Evolutionary conservation across 2,797 vertebrate genomes (phyloP).

Genomic region (Hylomyscus alleni): DNA sequence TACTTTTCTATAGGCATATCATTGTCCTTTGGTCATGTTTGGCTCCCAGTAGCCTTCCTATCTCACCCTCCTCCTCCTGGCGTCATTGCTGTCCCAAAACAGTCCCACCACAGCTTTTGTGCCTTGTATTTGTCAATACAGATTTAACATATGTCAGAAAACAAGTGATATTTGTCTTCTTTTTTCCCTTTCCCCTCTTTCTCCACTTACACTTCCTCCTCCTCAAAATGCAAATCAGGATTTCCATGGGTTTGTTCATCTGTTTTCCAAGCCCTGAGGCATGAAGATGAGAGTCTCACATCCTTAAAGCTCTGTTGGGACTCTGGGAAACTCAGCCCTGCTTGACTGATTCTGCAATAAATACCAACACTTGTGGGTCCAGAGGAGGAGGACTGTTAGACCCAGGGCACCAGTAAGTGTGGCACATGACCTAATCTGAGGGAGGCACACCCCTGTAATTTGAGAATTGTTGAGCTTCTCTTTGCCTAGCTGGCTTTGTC

Average conservation of each 20-base stretch:
- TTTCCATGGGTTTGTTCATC: not conserved
- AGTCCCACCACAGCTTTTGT: not conserved
- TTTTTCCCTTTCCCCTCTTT: not conserved
- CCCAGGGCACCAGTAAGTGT: not conserved
- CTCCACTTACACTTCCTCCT: not conserved
- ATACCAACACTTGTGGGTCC: not conserved
- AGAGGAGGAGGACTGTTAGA: not conserved
- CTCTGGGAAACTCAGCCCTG: not conserved
- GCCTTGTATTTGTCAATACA: not conserved
- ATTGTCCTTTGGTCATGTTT: not conserved
- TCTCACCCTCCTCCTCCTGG: not conserved
- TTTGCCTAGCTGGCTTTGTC: slow-evolving; percentile 13
- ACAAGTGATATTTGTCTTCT: not conserved
- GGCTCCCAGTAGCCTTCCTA: not conserved
- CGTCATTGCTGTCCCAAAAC: not conserved
- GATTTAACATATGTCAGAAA: not conserved
- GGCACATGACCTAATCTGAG: not conserved
- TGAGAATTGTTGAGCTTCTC: not conserved
- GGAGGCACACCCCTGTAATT: not conserved
- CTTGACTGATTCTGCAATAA: not conserved
- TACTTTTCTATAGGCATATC: not conserved
- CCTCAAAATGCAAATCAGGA: not conserved
- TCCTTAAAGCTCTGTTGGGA: not conserved
- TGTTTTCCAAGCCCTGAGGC: not conserved
- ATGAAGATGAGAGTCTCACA: slow-evolving; percentile 15